Conservation (phyloP, 1,140 invertebrate genomes). For the Oryzaephilus surinamensis region DNA sequence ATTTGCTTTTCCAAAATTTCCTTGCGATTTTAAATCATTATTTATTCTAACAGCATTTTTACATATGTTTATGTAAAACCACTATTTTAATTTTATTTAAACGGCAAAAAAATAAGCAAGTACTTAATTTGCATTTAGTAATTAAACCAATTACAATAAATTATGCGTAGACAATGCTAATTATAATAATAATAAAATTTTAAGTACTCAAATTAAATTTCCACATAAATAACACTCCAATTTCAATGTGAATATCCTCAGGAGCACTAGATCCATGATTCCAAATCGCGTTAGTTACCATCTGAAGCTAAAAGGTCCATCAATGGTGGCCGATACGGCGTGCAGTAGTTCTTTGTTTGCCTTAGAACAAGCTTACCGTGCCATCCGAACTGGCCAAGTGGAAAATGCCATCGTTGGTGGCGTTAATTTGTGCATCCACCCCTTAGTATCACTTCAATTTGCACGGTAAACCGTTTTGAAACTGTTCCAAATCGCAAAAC, state of each 20-base stretch:
- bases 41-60: too few relatives aligned
- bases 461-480: constrained; percentile 36
- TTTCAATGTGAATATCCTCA: too few relatives aligned
- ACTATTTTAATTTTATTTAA: too few relatives aligned
- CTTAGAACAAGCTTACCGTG: constrained; percentile 68
- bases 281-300: constrained; percentile 79
- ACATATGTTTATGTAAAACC: too few relatives aligned
- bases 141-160: too few relatives aligned
- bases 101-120: not conserved
- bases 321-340: constrained; percentile 76
- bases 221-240: too few relatives aligned
- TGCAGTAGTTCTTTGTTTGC: constrained; percentile 84
- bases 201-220: too few relatives aligned
- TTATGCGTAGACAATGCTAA: too few relatives aligned
- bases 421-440: constrained; percentile 73
- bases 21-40: too few relatives aligned
- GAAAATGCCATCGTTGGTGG: constrained; percentile 84
- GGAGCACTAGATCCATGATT: constrained; percentile 47
- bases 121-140: too few relatives aligned
- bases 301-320: constrained; percentile 61
- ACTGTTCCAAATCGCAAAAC: not conserved
- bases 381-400: constrained; percentile 65
- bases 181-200: too few relatives aligned
- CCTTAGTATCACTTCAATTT: constrained; percentile 77
- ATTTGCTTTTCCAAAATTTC: too few relatives aligned